A percentile compares a stretch with the other conserved stretches of the same genome.
These are phyloP conservation scores for Heterodera filipjevi DNA, from an alignment of 2,888 invertebrate species.

Conservation along the genomic window DNA sequence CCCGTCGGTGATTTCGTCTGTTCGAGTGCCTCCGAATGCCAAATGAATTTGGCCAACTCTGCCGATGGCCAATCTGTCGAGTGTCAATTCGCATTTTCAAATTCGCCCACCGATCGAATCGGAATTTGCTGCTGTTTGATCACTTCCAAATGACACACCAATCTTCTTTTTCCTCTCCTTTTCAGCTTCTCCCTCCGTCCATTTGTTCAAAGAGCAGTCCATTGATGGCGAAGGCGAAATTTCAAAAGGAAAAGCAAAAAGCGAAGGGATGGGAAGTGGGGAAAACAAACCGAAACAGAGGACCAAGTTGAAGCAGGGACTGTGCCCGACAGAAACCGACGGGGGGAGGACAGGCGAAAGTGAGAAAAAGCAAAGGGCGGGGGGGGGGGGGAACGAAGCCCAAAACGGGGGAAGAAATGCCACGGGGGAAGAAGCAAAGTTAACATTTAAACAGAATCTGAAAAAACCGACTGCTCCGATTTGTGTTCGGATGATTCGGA, in stretches of 20 bases:
- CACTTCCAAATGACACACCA: background rate
- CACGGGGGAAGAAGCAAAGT: background rate
- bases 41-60: background rate
- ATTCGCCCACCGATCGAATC: background rate
- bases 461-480: conserved; percentile 25
- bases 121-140: background rate
- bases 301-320: background rate
- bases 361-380: background rate
- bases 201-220: background rate
- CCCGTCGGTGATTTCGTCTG: background rate
- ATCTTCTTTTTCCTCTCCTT: background rate
- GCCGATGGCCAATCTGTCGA: background rate
- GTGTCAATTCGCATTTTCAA: background rate
- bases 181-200: background rate
- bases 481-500: conserved; percentile 41
- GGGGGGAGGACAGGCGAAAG: background rate
- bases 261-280: background rate
- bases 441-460: background rate
- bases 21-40: conserved; percentile 15
- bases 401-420: no score
- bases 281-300: no score
- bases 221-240: background rate
- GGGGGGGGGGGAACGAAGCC: no score
- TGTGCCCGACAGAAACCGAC: background rate
- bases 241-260: background rate